Evolutionary conservation across 2,113 vertebrate genomes (phyloP), one percentile per base, ranked within the genome.

Genomic region (Capra hircus): DNA sequence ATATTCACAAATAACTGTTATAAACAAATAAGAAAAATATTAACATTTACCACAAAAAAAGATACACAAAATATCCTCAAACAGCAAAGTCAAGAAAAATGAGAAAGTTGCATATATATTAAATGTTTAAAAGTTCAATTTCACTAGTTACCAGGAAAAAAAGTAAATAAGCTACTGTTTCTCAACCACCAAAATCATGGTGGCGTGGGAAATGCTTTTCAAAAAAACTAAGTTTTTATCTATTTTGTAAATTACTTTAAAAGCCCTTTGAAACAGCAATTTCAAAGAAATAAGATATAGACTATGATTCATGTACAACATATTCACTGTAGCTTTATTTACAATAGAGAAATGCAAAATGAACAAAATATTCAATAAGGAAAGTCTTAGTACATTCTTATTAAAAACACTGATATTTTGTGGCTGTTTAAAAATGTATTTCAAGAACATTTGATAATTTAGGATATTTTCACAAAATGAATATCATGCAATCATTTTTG

Each of bases 171-270:
- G 17, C 55, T 85, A 91, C 33, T 43, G 59, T 67, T 96, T 96
- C 67, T 88, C 86, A 81, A 67, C 23, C 40, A 95, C 15, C 82
- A 90, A 85, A 88, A 3, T 94, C 33, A 94, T 59, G 17, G 45
- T 25, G 25, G 19, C 62, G 78, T 88, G 43, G 16, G 33, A 96
- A 88, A 89, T 93, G n/a, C 45, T 93, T 74, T 88, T 67, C 12
- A 89, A 85, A 36, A 5, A 89, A 88, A 27, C 15, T 23, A 74
- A 88, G 10, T 9, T 80, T 87, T 87, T 74, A 82, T 57, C 33
- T 83, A 77, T 90, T 94, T 81, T 91, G 53, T 48, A 78, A 96
- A 95, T 90, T 81, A 74, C 6, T 77, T 95, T 95, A 91, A 97
- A 94, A 92, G 8, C 4, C 23, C 60, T 94, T 81, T 93, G 23